A percentile compares a stretch with the other conserved stretches of the same genome.
Evolutionary conservation across 2,797 vertebrate species (phyloP).

Genomic region (Luscinia megarhynchos): DNA sequence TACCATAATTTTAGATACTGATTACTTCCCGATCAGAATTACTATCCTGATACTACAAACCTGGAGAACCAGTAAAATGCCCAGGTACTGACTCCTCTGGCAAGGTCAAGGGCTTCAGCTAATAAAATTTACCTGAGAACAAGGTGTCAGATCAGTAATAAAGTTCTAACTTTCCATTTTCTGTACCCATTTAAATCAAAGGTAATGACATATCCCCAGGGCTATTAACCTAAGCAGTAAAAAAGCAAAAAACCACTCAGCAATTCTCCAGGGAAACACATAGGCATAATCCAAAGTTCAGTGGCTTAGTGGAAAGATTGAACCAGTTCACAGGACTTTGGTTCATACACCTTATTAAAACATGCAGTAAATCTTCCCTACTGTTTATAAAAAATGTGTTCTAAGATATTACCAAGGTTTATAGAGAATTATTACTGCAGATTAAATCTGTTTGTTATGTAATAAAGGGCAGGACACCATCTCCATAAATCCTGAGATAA

Average conservation of each 20-base stretch:
- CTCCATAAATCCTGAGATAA: not conserved
- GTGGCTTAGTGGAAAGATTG: not conserved
- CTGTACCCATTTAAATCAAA: not conserved
- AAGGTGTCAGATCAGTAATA: not conserved
- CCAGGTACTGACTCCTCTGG: not conserved
- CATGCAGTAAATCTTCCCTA: not conserved
- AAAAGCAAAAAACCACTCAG: not conserved
- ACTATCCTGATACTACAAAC: not conserved
- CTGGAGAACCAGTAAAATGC: not conserved
- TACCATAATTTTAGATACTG: not conserved
- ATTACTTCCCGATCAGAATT: not conserved
- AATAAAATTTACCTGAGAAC: not conserved
- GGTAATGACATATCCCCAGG: not conserved
- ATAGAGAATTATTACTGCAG: not conserved
- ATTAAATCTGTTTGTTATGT: not conserved
- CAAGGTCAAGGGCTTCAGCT: not conserved
- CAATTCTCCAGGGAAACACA: not conserved
- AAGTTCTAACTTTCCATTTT: not conserved
- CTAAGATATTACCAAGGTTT: not conserved
- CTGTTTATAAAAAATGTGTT: not conserved
- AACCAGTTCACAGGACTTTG: slow-evolving; percentile 8
- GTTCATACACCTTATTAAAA: not conserved
- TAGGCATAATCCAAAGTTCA: not conserved
- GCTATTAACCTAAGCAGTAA: not conserved
- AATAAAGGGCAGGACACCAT: not conserved